Percentiles rank a stretch among this genome's conserved stretches.
Evolutionary conservation across 2,797 vertebrate species (phyloP).

Genomic region (Propithecus perrieri): DNA sequence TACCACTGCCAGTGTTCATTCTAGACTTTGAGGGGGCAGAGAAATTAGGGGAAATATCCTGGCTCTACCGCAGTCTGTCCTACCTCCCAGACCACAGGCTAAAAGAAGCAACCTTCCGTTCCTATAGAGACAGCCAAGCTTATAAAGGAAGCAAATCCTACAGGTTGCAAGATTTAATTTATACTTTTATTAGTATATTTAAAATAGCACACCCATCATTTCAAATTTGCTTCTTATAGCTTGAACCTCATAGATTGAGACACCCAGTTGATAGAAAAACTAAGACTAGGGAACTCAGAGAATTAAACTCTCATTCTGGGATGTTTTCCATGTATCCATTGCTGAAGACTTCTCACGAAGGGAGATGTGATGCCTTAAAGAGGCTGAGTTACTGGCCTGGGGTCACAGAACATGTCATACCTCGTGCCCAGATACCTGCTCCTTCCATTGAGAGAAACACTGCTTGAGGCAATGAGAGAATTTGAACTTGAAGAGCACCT

Average conservation of each 20-base stretch:
- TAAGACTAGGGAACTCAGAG: not conserved
- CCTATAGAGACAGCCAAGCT: not conserved
- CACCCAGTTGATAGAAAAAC: not conserved
- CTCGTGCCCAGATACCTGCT: not conserved
- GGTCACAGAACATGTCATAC: not conserved
- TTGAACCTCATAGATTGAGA: not conserved
- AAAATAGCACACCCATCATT: not conserved
- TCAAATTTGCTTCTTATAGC: not conserved
- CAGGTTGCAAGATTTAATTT: not conserved
- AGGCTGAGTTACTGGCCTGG: not conserved
- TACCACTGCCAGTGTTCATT: slow-evolving; percentile 89
- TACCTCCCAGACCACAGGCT: not conserved
- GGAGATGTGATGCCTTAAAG: not conserved
- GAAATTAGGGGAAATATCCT: not conserved
- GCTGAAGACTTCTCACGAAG: not conserved
- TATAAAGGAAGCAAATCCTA: not conserved
- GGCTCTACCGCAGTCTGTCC: not conserved
- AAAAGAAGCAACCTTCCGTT: not conserved
- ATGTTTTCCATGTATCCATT: not conserved
- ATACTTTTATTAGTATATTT: not conserved
- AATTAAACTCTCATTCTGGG: not conserved
- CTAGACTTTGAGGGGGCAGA: slow-evolving; percentile 84
- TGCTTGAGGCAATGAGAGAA: not conserved
- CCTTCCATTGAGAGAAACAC: not conserved
- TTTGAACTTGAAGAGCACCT: not conserved